phyloP scores from a whole-genome alignment of 2,113 vertebrate genomes.

The Aix galericulata region DNA sequence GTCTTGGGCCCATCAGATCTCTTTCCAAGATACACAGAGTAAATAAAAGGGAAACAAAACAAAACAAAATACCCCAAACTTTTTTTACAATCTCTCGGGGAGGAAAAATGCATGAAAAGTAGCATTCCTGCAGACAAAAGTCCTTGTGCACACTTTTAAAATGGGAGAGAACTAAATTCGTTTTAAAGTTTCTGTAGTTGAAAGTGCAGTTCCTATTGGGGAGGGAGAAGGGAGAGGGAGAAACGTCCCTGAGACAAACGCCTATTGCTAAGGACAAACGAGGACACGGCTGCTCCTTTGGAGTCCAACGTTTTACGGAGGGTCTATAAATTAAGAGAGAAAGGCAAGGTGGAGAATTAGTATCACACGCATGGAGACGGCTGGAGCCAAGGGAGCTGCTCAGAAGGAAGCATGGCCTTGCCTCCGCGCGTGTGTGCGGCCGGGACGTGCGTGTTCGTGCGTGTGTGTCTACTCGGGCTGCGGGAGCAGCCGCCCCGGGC shows the following conservation, averaged over 20 bases:
- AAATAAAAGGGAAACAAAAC: not conserved
- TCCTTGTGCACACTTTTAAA: not conserved
- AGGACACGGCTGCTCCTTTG: not conserved
- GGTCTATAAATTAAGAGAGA: conserved; percentile 28
- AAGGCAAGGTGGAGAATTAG: not conserved
- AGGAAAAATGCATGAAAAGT: not conserved
- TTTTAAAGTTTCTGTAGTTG: not conserved
- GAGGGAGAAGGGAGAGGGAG: not conserved
- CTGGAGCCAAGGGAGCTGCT: not conserved
- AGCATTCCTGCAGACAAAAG: not conserved
- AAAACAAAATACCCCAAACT: not conserved
- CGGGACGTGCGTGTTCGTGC: not conserved
- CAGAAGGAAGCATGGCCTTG: not conserved
- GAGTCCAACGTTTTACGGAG: not conserved
- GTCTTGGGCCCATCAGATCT: not conserved
- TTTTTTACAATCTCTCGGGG: not conserved
- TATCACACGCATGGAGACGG: rapidly evolving
- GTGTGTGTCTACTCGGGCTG: not conserved
- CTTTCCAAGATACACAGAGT: not conserved
- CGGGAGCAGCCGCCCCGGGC: not conserved
- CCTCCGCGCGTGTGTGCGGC: not conserved
- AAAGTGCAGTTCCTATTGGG: conserved; percentile 53
- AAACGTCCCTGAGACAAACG: conserved; percentile 56
- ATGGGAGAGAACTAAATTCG: not conserved
- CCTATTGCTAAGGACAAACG: not conserved